Conservation (phyloP, 2,888 invertebrate species). For the Spisula solida region DNA sequence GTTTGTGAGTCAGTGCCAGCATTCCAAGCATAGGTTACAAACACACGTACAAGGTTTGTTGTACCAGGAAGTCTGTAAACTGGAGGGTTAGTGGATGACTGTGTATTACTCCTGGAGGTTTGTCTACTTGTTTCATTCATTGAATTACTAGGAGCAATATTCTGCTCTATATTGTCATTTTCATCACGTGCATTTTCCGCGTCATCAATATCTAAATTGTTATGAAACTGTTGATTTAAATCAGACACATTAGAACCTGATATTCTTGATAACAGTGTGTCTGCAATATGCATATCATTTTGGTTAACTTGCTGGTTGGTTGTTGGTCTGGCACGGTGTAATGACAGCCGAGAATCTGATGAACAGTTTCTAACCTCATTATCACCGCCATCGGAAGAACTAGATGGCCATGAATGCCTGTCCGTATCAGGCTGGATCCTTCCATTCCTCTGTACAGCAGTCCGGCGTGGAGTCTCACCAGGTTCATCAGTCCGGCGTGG, state of each 20-base stretch:
- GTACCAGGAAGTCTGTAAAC: background rate
- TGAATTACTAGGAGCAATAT: background rate
- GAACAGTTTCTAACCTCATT: background rate
- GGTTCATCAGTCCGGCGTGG: no score
- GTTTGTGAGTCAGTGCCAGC: background rate
- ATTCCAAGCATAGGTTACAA: constrained; percentile 50
- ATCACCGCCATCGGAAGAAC: background rate
- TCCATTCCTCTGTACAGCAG: background rate
- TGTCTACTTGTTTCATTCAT: background rate
- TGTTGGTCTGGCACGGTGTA: background rate
- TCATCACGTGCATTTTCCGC: background rate
- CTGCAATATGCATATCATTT: background rate
- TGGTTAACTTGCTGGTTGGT: background rate
- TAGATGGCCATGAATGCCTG: constrained; percentile 14
- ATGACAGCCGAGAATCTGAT: background rate
- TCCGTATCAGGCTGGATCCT: background rate
- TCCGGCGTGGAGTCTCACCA: background rate
- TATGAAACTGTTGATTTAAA: background rate
- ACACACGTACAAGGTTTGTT: background rate
- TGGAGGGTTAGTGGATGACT: background rate
- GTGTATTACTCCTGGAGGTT: background rate
- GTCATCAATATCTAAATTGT: background rate
- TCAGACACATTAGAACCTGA: background rate
- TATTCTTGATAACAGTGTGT: background rate
- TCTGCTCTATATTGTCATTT: background rate